Conservation (phyloP, 2,797 vertebrate genomes). For the Neosalanx taihuensis region DNA sequence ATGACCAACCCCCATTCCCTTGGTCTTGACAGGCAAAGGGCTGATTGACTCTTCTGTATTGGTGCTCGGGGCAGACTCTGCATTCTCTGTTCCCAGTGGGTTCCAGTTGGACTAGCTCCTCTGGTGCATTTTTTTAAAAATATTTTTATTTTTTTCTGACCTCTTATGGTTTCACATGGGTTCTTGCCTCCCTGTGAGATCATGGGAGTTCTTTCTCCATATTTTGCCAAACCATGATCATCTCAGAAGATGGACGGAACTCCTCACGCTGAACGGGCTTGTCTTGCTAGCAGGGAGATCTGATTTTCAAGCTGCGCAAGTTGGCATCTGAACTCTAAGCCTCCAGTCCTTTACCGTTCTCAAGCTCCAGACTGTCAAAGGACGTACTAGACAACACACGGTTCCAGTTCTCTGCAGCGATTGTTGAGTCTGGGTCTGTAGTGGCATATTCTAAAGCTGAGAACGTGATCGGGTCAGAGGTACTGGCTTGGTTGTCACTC, state of each 20-base stretch:
- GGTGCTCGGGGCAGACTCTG: conserved; percentile 63
- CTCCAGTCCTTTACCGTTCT: too few relatives aligned
- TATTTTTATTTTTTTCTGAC: conserved; percentile 4
- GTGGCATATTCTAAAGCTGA: too few relatives aligned
- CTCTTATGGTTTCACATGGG: conserved; percentile 18
- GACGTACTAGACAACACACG: too few relatives aligned
- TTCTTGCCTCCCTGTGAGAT: too few relatives aligned
- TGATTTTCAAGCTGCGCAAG: too few relatives aligned
- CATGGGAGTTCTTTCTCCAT: conserved; percentile 70
- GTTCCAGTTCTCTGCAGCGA: too few relatives aligned
- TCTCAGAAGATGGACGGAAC: conserved; percentile 78
- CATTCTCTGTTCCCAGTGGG: conserved; percentile 2
- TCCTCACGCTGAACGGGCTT: conserved; percentile 56
- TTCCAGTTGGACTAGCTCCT: neutral
- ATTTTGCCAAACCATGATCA: conserved; percentile 79
- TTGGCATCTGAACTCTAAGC: too few relatives aligned
- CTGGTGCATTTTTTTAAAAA: too few relatives aligned
- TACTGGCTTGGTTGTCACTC: neutral
- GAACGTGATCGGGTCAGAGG: too few relatives aligned
- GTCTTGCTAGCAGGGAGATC: conserved; percentile 9
- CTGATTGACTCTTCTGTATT: conserved; percentile 58
- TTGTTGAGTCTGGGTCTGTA: too few relatives aligned
- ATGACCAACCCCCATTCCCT: conserved; percentile 7
- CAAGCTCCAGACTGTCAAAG: too few relatives aligned
- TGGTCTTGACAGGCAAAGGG: conserved; percentile 46